Conservation (phyloP, 2,888 invertebrate genomes). For the Pterobdella sp. region DNA sequence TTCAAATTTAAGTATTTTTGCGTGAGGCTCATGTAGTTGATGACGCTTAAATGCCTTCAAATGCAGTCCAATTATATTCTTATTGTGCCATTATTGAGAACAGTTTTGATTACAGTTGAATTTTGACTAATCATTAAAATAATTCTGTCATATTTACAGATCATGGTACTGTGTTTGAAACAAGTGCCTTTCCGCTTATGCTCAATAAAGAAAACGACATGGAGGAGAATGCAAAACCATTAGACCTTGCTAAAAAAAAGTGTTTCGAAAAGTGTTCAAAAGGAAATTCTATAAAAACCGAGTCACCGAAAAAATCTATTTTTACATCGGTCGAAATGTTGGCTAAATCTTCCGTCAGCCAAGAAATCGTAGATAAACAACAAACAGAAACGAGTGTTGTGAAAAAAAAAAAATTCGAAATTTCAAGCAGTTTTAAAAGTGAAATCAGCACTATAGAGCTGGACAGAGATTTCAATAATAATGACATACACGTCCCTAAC, state of each 20-base stretch:
- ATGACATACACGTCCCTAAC: background rate
- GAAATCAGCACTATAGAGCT: no score
- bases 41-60: background rate
- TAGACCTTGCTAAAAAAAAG: background rate
- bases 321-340: constrained; percentile 25
- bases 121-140: no score
- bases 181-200: background rate
- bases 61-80: background rate
- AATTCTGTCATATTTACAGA: background rate
- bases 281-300: background rate
- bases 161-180: background rate
- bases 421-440: no score
- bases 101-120: no score
- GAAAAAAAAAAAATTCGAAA: no score
- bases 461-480: constrained; percentile 1
- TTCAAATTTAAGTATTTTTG: background rate
- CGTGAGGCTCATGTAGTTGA: background rate
- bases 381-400: no score
- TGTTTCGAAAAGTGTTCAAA: background rate
- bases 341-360: constrained; percentile 9
- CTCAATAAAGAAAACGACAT: background rate
- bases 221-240: background rate
- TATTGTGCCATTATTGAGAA: background rate
- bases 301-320: constrained; percentile 17
- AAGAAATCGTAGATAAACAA: background rate